Evolutionary conservation across 2,797 vertebrate species (phyloP).

Genomic region (Poeciliopsis paucimaculata): DNA sequence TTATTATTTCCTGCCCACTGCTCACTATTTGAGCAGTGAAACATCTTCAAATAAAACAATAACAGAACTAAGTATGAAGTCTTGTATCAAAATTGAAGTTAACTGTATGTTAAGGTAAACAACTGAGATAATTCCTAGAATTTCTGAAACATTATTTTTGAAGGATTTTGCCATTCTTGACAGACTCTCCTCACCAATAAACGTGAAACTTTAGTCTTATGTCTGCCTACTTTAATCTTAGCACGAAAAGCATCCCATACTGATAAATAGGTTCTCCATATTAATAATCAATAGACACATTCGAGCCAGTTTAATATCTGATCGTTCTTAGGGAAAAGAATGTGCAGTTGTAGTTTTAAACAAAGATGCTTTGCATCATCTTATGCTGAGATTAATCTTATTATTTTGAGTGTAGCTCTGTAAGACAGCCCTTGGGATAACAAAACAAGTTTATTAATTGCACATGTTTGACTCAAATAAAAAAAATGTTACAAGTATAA

Average conservation of each 20-base stretch:
- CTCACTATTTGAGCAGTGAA: too few relatives aligned
- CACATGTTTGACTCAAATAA: not conserved
- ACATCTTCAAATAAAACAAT: too few relatives aligned
- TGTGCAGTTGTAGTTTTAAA: not conserved
- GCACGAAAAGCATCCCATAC: not conserved
- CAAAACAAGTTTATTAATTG: not conserved
- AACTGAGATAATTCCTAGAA: too few relatives aligned
- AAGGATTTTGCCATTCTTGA: too few relatives aligned
- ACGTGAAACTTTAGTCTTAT: too few relatives aligned
- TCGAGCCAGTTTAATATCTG: not conserved
- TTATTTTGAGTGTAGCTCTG: not conserved
- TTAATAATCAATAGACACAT: not conserved
- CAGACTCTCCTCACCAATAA: too few relatives aligned
- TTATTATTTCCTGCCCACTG: too few relatives aligned
- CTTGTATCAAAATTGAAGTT: too few relatives aligned
- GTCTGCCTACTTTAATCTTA: too few relatives aligned
- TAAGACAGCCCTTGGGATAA: not conserved
- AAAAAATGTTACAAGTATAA: conserved; percentile 5
- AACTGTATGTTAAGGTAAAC: too few relatives aligned
- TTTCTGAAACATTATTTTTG: too few relatives aligned
- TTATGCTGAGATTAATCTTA: not conserved
- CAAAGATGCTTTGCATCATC: not conserved
- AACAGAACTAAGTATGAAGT: too few relatives aligned
- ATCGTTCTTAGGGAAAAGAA: not conserved
- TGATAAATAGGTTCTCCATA: not conserved